phyloP scores from a whole-genome alignment of 35 echinoderm and acorn worm genomes.

The Strongylocentrotus purpuratus region DNA sequence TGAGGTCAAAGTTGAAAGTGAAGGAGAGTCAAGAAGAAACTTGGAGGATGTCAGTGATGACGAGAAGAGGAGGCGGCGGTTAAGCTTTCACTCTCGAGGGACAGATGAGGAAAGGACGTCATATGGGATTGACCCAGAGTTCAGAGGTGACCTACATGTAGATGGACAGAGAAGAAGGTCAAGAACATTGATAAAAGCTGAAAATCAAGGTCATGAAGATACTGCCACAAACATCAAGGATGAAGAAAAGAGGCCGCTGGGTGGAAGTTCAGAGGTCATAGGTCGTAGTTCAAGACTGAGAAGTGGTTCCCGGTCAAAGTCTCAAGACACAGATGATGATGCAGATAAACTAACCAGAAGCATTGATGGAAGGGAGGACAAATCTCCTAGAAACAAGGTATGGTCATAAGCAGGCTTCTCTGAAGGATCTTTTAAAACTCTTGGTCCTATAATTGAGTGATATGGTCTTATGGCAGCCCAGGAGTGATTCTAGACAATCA shows the following conservation, averaged over 20 bases:
- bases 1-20: not conserved
- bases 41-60: not conserved
- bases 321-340: not conserved
- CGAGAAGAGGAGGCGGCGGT: not conserved
- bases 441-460: no score
- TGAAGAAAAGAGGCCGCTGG: not conserved
- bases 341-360: not conserved
- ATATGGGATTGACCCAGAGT: not conserved
- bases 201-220: not conserved
- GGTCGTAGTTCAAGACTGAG: not conserved
- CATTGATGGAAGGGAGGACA: not conserved
- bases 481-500: no score
- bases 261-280: conserved; percentile 14
- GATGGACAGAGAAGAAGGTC: not conserved
- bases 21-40: not conserved
- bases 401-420: not conserved
- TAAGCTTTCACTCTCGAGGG: not conserved
- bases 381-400: not conserved
- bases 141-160: not conserved
- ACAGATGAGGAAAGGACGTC: not conserved
- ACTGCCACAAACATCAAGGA: not conserved
- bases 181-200: not conserved
- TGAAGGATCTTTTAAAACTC: no score
- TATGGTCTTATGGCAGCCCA: no score
- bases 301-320: not conserved